Evolutionary conservation across 1,140 invertebrate species (phyloP).

Genomic region (Drosophila ercepeae): DNA sequence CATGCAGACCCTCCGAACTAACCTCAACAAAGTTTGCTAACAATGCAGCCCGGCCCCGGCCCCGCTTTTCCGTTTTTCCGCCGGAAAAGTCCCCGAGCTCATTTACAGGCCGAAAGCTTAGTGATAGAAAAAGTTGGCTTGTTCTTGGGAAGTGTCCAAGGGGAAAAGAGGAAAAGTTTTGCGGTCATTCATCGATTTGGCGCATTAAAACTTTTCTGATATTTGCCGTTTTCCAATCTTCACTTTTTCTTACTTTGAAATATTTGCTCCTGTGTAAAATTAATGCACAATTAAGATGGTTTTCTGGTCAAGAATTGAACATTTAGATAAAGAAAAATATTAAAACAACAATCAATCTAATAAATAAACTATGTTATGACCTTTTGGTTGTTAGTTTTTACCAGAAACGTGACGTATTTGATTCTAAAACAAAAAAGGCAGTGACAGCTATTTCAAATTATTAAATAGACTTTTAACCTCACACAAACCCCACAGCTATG

Average conservation of each 20-base stretch:
- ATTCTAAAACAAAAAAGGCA: no score
- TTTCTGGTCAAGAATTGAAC: no score
- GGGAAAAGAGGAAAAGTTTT: constrained; percentile 46
- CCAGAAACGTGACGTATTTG: no score
- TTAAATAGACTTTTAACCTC: background rate
- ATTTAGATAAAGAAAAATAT: no score
- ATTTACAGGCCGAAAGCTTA: constrained; percentile 63
- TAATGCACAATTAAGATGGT: background rate
- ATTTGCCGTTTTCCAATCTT: constrained; percentile 65
- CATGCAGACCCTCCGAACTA: constrained; percentile 29
- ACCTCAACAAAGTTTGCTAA: constrained; percentile 50
- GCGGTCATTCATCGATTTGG: constrained; percentile 78
- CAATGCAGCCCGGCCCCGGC: constrained; percentile 49
- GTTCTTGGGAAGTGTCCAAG: constrained; percentile 69
- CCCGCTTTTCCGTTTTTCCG: background rate
- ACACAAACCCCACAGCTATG: background rate
- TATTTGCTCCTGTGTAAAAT: background rate
- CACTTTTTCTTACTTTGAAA: constrained; percentile 4
- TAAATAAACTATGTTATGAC: no score
- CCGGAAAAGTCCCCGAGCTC: constrained; percentile 48
- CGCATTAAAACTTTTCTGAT: constrained; percentile 78
- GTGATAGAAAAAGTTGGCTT: constrained; percentile 61
- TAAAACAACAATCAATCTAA: no score
- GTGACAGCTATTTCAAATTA: no score
- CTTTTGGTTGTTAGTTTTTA: no score